These are phyloP conservation scores for Eurystomus gularis DNA, from an alignment of 2,113 vertebrate species.

Conservation along the genomic window DNA sequence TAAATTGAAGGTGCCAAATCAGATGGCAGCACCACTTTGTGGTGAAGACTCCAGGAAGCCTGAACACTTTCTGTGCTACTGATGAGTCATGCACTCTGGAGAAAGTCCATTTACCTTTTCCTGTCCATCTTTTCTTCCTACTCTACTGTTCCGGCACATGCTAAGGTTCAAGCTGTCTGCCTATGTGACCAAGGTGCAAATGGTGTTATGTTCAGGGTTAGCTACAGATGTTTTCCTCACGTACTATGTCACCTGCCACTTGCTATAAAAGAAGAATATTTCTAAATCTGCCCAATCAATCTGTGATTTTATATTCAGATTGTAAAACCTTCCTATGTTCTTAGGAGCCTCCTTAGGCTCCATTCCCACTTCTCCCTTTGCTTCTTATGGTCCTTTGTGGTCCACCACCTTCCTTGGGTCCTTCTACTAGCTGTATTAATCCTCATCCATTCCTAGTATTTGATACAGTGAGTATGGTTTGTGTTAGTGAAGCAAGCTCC, in stretches of 20 bases:
- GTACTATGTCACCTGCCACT: background rate
- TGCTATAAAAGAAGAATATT: background rate
- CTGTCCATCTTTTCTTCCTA: background rate
- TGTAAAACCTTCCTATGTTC: background rate
- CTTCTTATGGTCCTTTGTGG: background rate
- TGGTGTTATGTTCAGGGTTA: background rate
- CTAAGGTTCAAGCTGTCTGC: background rate
- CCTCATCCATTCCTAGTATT: background rate
- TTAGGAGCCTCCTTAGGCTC: background rate
- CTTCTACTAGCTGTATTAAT: background rate
- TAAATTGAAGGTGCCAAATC: background rate
- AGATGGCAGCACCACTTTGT: background rate
- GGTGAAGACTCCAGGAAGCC: background rate
- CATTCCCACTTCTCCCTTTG: background rate
- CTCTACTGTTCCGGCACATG: background rate
- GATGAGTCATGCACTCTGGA: rapidly evolving
- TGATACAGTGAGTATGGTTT: background rate
- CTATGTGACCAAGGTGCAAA: background rate
- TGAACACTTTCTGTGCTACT: background rate
- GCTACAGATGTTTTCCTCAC: background rate
- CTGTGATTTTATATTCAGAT: background rate
- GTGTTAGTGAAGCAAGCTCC: background rate
- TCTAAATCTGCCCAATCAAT: background rate
- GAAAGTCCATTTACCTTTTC: background rate
- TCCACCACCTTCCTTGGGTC: rapidly evolving